Conservation (phyloP, 2,113 vertebrate species). For the Pedetes capensis region DNA sequence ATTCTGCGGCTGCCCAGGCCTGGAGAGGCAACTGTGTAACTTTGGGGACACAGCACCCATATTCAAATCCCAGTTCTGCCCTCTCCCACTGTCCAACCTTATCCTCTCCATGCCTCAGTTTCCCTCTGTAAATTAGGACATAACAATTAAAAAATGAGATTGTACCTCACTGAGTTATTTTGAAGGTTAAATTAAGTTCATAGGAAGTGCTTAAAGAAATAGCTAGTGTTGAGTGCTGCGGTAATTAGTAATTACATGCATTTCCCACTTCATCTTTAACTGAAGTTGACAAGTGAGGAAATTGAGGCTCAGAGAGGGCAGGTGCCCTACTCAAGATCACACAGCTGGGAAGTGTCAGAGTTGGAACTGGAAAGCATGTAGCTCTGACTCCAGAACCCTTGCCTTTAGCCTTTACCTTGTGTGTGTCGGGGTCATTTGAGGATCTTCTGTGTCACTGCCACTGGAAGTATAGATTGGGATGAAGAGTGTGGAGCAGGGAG, state of each 20-base stretch:
- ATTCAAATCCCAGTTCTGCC: background rate
- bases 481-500: background rate
- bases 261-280: background rate
- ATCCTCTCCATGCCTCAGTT: background rate
- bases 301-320: background rate
- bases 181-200: background rate
- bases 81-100: background rate
- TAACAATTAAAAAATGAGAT: background rate
- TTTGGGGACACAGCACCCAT: background rate
- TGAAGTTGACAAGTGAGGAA: background rate
- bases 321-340: background rate
- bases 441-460: background rate
- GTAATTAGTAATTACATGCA: background rate
- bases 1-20: background rate
- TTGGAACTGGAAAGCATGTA: background rate
- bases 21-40: background rate
- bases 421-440: background rate
- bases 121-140: background rate
- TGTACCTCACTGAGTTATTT: background rate
- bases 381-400: background rate
- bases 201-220: background rate
- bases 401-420: background rate
- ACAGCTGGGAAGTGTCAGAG: background rate
- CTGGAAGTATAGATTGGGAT: background rate
- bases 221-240: background rate